These are phyloP conservation scores for Pogonophryne albipinna DNA, from an alignment of 2,797 vertebrate species.

Conservation along the genomic window DNA sequence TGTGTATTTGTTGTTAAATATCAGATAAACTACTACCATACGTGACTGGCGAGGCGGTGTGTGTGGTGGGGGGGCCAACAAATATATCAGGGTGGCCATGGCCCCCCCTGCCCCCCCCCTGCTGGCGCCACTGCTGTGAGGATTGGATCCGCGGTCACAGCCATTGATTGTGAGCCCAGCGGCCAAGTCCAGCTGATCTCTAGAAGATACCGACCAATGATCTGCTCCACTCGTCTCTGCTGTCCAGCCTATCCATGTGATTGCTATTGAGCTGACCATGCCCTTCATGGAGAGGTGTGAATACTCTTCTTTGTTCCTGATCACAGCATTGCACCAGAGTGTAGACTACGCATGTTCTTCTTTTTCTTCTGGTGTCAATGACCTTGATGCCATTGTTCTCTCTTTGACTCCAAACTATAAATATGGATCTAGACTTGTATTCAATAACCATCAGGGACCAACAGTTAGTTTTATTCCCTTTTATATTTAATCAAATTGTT, in stretches of 20 bases:
- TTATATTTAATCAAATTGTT: background rate
- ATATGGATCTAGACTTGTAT: background rate
- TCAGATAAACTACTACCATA: no score
- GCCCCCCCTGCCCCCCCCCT: no score
- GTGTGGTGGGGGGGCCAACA: no score
- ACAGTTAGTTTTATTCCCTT: background rate
- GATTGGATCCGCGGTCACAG: slow-evolving; percentile 9
- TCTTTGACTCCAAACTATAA: background rate
- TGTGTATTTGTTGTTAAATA: no score
- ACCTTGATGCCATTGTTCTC: background rate
- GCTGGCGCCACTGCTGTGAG: slow-evolving; percentile 12
- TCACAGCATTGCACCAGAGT: slow-evolving; percentile 22
- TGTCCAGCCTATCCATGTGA: slow-evolving; percentile 23
- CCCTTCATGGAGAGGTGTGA: slow-evolving; percentile 43
- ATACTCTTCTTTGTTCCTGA: slow-evolving; percentile 30
- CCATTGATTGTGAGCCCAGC: slow-evolving; percentile 40
- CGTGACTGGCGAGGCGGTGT: no score
- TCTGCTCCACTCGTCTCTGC: slow-evolving; percentile 32
- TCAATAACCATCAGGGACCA: background rate
- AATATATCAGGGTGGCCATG: no score
- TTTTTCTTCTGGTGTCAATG: background rate
- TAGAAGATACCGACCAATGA: slow-evolving; percentile 41
- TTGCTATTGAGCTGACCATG: slow-evolving; percentile 36
- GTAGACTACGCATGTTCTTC: background rate
- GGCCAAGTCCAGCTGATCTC: slow-evolving; percentile 40